phyloP scores from a whole-genome alignment of 1,140 invertebrate species.

The Periplaneta americana region DNA sequence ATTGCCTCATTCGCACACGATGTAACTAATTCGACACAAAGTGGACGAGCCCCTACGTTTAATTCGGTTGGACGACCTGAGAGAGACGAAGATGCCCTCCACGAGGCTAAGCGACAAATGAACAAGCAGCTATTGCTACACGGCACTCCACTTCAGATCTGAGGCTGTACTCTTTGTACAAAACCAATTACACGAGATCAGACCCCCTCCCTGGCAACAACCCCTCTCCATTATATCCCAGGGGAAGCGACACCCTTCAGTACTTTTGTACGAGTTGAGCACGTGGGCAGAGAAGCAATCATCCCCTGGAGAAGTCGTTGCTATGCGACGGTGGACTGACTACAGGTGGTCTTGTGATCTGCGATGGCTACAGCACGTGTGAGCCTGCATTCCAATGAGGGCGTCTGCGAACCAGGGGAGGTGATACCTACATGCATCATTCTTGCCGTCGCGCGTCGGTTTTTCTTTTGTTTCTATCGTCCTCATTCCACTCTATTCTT shows the following conservation, averaged over 20 bases:
- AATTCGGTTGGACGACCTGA: no score
- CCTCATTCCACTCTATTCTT: no score
- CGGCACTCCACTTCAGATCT: not conserved
- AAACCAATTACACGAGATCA: not conserved
- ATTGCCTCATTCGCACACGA: no score
- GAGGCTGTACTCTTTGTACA: not conserved
- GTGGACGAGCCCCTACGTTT: no score
- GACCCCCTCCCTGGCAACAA: not conserved
- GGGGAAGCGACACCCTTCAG: not conserved
- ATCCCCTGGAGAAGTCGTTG: not conserved
- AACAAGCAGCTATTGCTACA: not conserved
- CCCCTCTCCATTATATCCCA: not conserved
- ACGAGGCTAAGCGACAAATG: not conserved
- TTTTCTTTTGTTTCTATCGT: no score
- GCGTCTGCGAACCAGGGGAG: no score
- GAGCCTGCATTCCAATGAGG: no score
- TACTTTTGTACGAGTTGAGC: not conserved
- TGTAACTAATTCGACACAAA: no score
- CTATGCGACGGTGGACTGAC: not conserved
- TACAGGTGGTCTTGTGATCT: not conserved
- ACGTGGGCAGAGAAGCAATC: not conserved
- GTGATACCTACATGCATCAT: no score
- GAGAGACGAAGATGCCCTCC: no score
- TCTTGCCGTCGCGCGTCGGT: no score
- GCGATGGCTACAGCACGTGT: no score